Percentiles rank a stretch among this genome's conserved stretches.
These are phyloP conservation scores for Mobula hypostoma DNA, from an alignment of 2,113 vertebrate species.

Conservation along the genomic window DNA sequence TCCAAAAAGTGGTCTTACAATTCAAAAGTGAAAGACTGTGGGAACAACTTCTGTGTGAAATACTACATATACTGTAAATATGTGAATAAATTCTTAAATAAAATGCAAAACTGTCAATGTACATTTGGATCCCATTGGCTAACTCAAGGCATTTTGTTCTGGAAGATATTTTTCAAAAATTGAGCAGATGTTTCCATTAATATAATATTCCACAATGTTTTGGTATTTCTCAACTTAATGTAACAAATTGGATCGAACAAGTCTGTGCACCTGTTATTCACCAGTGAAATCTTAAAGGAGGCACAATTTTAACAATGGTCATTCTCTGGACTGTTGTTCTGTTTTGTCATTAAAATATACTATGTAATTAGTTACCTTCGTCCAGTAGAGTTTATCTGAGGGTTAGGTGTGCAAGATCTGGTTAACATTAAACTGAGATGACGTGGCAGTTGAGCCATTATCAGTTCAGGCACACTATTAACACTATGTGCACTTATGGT, in stretches of 20 bases:
- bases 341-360: too few species aligned
- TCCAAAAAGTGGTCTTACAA: not conserved
- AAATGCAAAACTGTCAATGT: not conserved
- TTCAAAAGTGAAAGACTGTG: not conserved
- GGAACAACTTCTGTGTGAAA: not conserved
- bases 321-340: slow-evolving; percentile 2
- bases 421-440: too few species aligned
- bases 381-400: not conserved
- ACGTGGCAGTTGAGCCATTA: too few species aligned
- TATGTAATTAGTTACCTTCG: not conserved
- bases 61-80: not conserved
- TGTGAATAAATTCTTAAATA: not conserved
- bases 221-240: not conserved
- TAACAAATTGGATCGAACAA: not conserved
- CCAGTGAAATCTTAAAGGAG: not conserved
- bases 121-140: not conserved
- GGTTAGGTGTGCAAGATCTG: not conserved
- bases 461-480: too few species aligned
- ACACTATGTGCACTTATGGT: too few species aligned
- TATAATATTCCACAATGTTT: slow-evolving; percentile 22
- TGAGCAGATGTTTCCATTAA: slow-evolving; percentile 21
- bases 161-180: not conserved
- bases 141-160: not conserved
- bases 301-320: not conserved
- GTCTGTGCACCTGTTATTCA: not conserved